Percentiles rank a stretch among this genome's conserved stretches.
phyloP scores from a whole-genome alignment of 2,113 vertebrate genomes.

The Galemys pyrenaicus region DNA sequence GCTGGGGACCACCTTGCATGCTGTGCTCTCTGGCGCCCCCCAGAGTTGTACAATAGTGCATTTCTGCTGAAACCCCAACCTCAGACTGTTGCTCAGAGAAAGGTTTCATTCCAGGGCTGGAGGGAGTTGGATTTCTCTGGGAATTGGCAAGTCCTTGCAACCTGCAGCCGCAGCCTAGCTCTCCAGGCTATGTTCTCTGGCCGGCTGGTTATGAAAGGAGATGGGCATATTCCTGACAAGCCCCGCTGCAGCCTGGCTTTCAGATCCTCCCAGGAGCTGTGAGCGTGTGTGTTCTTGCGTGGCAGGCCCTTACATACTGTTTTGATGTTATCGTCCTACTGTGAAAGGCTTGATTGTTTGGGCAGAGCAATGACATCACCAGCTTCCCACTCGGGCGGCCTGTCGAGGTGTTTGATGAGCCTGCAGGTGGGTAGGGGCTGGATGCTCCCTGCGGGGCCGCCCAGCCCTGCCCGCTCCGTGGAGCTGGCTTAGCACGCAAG shows the following conservation, averaged over 20 bases:
- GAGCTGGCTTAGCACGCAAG: conserved; percentile 77
- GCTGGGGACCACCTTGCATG: fast-evolving
- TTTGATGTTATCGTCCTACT: conserved; percentile 84
- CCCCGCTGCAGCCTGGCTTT: conserved; percentile 74
- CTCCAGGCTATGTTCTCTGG: conserved; percentile 80
- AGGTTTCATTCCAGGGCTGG: neutral
- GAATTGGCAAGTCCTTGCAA: conserved; percentile 68
- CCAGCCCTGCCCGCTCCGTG: conserved; percentile 75
- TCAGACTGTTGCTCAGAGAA: fast-evolving
- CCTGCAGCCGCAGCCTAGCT: conserved; percentile 68
- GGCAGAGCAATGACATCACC: conserved; percentile 79
- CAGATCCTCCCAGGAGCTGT: conserved; percentile 65
- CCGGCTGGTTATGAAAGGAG: conserved; percentile 75
- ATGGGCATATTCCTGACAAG: conserved; percentile 78
- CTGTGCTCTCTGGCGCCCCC: fast-evolving
- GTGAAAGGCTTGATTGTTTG: conserved; percentile 87
- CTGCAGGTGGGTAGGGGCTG: conserved; percentile 85
- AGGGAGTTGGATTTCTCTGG: conserved; percentile 37
- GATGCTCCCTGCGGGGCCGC: conserved; percentile 66
- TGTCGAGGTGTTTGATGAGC: conserved; percentile 83
- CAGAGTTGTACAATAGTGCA: neutral
- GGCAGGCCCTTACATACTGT: conserved; percentile 84
- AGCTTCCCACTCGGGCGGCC: conserved; percentile 81
- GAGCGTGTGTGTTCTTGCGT: conserved; percentile 85
- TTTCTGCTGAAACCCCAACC: neutral